A percentile compares a stretch with the other conserved stretches of the same genome.
Conservation (phyloP, 2,888 invertebrate species). For the Himalopsyche anomala region DNA sequence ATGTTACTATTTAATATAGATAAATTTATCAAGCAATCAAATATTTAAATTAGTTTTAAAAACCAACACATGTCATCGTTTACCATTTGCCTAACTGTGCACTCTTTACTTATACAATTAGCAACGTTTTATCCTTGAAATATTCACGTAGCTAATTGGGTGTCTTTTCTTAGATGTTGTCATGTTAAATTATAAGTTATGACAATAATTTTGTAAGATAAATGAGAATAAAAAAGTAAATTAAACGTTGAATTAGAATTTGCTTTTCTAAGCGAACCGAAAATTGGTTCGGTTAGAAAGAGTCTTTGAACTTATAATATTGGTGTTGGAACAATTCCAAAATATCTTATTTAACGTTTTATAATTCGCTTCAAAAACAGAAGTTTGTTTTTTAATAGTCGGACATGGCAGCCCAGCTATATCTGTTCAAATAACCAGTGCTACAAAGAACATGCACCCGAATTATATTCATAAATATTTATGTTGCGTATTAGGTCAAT, state of each 20-base stretch:
- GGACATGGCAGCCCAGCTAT: not conserved
- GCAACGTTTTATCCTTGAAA: not conserved
- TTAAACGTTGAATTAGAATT: not conserved
- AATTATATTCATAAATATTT: not conserved
- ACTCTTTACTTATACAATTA: not conserved
- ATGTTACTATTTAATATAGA: no score
- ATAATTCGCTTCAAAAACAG: slow-evolving; percentile 24
- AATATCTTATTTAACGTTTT: slow-evolving; percentile 16
- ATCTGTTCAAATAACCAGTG: not conserved
- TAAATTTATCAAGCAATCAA: no score
- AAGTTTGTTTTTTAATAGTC: slow-evolving; percentile 16
- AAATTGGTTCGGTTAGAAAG: not conserved
- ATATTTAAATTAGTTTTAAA: no score
- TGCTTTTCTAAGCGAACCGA: not conserved
- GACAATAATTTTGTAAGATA: not conserved
- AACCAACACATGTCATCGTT: no score
- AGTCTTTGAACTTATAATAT: not conserved
- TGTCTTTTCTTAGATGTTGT: not conserved
- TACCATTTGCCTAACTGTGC: not conserved
- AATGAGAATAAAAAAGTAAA: not conserved
- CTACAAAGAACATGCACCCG: not conserved
- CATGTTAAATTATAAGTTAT: not conserved
- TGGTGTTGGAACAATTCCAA: slow-evolving; percentile 1
- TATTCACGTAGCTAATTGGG: not conserved
- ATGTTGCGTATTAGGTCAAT: slow-evolving; percentile 5